A percentile compares a stretch with the other conserved stretches of the same genome.
Conservation (phyloP, 2,888 invertebrate species). For the Euplexia lucipara region DNA sequence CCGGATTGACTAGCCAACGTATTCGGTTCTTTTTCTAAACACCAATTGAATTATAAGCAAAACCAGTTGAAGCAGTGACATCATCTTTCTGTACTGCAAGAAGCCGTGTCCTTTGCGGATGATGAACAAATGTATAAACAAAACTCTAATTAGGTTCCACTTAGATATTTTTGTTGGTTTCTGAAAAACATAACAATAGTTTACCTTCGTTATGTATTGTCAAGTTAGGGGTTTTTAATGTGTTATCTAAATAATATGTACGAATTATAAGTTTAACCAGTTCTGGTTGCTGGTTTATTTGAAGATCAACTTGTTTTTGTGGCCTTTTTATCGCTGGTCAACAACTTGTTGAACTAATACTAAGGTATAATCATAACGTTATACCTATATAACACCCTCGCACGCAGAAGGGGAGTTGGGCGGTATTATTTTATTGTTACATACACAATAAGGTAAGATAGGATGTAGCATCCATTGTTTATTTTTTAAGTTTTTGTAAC, state of each 20-base stretch:
- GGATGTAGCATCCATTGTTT: conserved; percentile 74
- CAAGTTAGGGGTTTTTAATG: background rate
- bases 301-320: conserved; percentile 34
- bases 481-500: conserved; percentile 73
- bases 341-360: conserved; percentile 10
- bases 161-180: conserved; percentile 11
- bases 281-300: conserved; percentile 33
- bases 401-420: background rate
- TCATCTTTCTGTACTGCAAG: conserved; percentile 87
- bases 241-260: conserved; percentile 34
- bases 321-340: conserved; percentile 27
- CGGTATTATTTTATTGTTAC: conserved; percentile 52
- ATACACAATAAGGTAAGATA: conserved; percentile 66
- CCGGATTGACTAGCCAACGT: conserved; percentile 74
- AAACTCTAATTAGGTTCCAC: conserved; percentile 45
- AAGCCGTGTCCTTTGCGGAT: conserved; percentile 83
- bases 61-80: conserved; percentile 89
- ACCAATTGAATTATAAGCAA: conserved; percentile 86
- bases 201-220: background rate
- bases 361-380: conserved; percentile 3
- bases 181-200: conserved; percentile 24
- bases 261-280: conserved; percentile 17
- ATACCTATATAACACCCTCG: background rate
- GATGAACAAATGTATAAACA: conserved; percentile 51
- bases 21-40: conserved; percentile 78